Conservation (phyloP, 2,888 invertebrate species). For the Chrysopilus asiliformis region DNA sequence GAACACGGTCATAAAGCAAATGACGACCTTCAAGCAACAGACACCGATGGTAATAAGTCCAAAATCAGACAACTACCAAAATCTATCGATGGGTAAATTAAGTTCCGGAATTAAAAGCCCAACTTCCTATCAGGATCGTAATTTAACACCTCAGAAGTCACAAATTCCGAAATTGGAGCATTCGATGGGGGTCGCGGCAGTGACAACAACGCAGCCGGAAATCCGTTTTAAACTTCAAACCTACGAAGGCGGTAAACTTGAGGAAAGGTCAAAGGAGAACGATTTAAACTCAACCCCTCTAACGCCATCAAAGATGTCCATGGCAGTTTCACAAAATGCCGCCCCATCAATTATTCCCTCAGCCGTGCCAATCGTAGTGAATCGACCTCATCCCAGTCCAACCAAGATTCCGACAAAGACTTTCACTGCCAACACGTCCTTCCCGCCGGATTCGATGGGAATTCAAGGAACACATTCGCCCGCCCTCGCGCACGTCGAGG, state of each 20-base stretch:
- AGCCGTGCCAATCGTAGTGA: too few species aligned
- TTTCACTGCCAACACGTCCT: too few species aligned
- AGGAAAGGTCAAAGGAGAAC: slow-evolving; percentile 17
- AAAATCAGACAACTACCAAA: background rate
- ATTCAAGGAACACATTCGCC: too few species aligned
- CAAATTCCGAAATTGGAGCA: slow-evolving; percentile 29
- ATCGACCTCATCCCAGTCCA: slow-evolving; percentile 1
- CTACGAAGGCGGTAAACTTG: slow-evolving; percentile 27
- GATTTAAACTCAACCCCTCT: slow-evolving; percentile 6
- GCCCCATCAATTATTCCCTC: too few species aligned
- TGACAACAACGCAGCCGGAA: slow-evolving; percentile 22
- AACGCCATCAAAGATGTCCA: background rate
- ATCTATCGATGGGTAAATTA: background rate
- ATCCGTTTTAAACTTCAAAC: slow-evolving; percentile 35
- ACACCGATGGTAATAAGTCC: background rate
- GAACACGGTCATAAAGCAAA: too few species aligned
- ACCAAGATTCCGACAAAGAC: slow-evolving; percentile 4
- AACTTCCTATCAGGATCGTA: background rate
- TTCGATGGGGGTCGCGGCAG: too few species aligned
- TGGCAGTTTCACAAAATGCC: too few species aligned
- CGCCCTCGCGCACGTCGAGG: too few species aligned
- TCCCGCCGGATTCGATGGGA: too few species aligned
- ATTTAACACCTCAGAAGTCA: slow-evolving; percentile 13
- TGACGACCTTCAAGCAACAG: too few species aligned
- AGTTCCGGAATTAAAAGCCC: background rate